phyloP scores from a whole-genome alignment of 2,797 vertebrate genomes.

The Lycodopsis pacificus region DNA sequence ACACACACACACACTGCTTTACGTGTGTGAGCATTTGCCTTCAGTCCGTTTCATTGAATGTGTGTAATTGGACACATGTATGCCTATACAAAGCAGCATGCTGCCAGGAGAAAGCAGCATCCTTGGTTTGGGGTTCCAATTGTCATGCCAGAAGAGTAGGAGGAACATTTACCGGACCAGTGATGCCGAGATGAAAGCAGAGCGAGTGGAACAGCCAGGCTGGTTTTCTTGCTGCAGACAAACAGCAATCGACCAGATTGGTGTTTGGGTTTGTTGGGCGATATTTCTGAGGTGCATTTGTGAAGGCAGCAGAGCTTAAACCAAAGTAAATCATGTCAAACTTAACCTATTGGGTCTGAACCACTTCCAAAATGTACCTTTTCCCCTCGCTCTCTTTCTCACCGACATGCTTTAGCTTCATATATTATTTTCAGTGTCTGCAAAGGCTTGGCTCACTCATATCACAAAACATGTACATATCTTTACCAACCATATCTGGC shows the following conservation, averaged over 20 bases:
- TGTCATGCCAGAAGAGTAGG: slow-evolving; percentile 58
- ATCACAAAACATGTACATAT: neutral
- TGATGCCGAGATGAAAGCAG: slow-evolving; percentile 65
- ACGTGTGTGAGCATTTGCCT: neutral
- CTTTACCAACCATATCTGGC: neutral
- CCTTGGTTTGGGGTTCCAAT: slow-evolving; percentile 45
- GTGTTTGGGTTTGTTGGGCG: slow-evolving; percentile 47
- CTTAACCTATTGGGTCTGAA: neutral
- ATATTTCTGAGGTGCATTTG: slow-evolving; percentile 38
- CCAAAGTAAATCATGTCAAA: slow-evolving; percentile 19
- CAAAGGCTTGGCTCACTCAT: neutral
- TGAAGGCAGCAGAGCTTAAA: slow-evolving; percentile 15
- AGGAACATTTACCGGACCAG: slow-evolving; percentile 51
- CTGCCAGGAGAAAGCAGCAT: slow-evolving; percentile 11
- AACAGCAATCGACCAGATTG: slow-evolving; percentile 41
- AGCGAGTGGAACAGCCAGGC: slow-evolving; percentile 15
- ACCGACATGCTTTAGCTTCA: neutral
- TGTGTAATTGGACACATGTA: slow-evolving; percentile 10
- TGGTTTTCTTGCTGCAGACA: slow-evolving; percentile 44
- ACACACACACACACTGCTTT: neutral
- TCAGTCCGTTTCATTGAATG: neutral
- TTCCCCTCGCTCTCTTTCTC: neutral
- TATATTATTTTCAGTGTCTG: neutral
- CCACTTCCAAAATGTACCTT: neutral
- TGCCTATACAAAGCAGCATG: slow-evolving; percentile 21